Percentiles rank a stretch among this genome's conserved stretches.
Conservation (phyloP, 2,797 vertebrate species). For the Enteromius afrohamiltoni region DNA sequence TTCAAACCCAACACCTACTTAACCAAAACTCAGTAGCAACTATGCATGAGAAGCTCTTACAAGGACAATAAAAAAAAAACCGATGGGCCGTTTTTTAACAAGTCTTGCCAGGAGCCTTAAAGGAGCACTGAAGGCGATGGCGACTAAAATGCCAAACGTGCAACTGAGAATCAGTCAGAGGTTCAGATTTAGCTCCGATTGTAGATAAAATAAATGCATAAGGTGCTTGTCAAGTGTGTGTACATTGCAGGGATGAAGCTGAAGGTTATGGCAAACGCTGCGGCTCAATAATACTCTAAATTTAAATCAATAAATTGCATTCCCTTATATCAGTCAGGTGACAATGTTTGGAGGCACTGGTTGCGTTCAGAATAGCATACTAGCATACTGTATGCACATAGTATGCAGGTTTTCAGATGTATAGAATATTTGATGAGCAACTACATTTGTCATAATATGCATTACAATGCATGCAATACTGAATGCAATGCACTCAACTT, state of each 20-base stretch:
- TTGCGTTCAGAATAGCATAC: slow-evolving; percentile 13
- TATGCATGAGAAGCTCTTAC: background rate
- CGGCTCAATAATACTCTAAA: background rate
- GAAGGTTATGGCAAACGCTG: slow-evolving; percentile 37
- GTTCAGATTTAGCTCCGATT: background rate
- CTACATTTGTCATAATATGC: background rate
- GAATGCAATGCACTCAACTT: background rate
- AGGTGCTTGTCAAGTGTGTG: slow-evolving; percentile 17
- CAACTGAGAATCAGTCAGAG: background rate
- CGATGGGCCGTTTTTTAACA: background rate
- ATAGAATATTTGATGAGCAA: background rate
- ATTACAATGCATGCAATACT: background rate
- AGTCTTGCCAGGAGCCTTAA: background rate
- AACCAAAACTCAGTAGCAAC: slow-evolving; percentile 2
- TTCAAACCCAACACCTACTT: slow-evolving; percentile 36
- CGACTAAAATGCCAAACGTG: background rate
- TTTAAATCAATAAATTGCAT: background rate
- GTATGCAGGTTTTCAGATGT: background rate
- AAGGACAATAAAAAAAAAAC: background rate
- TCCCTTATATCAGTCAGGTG: slow-evolving; percentile 18
- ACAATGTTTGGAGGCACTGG: background rate
- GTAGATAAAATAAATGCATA: background rate
- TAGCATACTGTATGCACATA: background rate
- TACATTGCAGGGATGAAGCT: slow-evolving; percentile 7
- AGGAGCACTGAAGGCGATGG: background rate